Percentiles rank a stretch among this genome's conserved stretches.
Evolutionary conservation across 2,888 invertebrate genomes (phyloP).

Genomic region (Perizoma affinitatum): DNA sequence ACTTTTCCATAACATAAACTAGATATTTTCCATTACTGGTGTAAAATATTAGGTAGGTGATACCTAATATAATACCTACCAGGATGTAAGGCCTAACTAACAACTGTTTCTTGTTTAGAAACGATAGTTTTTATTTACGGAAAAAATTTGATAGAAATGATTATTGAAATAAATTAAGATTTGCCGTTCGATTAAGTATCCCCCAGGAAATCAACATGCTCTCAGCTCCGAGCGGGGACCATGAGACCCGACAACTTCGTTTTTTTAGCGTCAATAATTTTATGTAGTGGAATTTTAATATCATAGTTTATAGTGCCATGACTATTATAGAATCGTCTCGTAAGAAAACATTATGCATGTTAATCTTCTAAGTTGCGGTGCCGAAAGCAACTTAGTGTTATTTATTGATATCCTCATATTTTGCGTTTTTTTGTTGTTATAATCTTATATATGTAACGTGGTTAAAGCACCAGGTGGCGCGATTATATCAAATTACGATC

Average conservation of each 20-base stretch:
- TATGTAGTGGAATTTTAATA: constrained; percentile 29
- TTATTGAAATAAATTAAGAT: background rate
- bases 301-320: constrained; percentile 25
- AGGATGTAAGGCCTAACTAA: too few species aligned
- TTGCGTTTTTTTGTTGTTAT: constrained; percentile 55
- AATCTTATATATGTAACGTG: constrained; percentile 63
- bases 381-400: constrained; percentile 57
- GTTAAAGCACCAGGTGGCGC: constrained; percentile 59
- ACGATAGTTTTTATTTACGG: too few species aligned
- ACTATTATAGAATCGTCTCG: constrained; percentile 19
- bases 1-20: too few species aligned
- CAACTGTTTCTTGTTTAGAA: too few species aligned
- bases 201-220: background rate
- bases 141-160: too few species aligned
- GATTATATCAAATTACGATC: constrained; percentile 66
- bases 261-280: constrained; percentile 12
- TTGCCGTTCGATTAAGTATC: constrained; percentile 2
- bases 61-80: too few species aligned
- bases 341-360: constrained; percentile 38
- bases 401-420: constrained; percentile 58
- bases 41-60: too few species aligned
- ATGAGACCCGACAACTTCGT: background rate
- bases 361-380: constrained; percentile 51
- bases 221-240: too few species aligned
- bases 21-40: too few species aligned